Evolutionary conservation across 2,113 vertebrate genomes (phyloP), one percentile per base, ranked within the genome.

Genomic region (Thamnaconus septentrionalis): DNA sequence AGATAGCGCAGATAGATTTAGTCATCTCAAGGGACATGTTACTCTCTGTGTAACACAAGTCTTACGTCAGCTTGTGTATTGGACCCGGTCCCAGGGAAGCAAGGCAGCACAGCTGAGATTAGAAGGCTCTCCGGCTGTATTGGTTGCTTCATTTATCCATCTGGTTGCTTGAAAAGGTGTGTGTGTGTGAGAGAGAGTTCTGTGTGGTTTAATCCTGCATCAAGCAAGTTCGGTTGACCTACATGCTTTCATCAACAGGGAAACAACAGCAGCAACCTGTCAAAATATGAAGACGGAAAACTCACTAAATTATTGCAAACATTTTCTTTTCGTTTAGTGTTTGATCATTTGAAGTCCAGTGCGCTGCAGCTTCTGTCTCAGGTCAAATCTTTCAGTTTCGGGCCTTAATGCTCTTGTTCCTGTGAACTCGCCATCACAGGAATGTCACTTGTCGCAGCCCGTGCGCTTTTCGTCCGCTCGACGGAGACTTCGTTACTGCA

Each of bases 1-100:
- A 31, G 18, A 31, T 31, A 31, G 18, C 18, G 18, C 18, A 31
- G 59, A 56, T 11, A 69, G 49, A 61, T 47, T 46, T 41, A 49
- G 49, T 63, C 40, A 73, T 73, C 56, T 66, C 50, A 51, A 59
- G 42, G 53, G 62, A 75, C 48, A 60, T 65, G 63, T 80, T 54
- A 31, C 18, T 61, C 63, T 74, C 69, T 69, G 51, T 72, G 64
- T 61, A 77, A 70, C 79, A 71, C 75, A 55, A 67, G 43, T 69
- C 55, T 65, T 68, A 52, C 49, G 44, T 84, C 75, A 78, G 56
- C 69, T 55, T 53, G 59, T 71, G 8, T 54, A 62, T 71, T 85
- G 74, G 79, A 78, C 50, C 39, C 1, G 54, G 53, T 78, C 79
- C 76, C 72, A 76, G 76, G 41, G 56, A 73, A 78, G 49, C 56